phyloP scores from a whole-genome alignment of 2,888 invertebrate species.

The Eilema depressum region DNA sequence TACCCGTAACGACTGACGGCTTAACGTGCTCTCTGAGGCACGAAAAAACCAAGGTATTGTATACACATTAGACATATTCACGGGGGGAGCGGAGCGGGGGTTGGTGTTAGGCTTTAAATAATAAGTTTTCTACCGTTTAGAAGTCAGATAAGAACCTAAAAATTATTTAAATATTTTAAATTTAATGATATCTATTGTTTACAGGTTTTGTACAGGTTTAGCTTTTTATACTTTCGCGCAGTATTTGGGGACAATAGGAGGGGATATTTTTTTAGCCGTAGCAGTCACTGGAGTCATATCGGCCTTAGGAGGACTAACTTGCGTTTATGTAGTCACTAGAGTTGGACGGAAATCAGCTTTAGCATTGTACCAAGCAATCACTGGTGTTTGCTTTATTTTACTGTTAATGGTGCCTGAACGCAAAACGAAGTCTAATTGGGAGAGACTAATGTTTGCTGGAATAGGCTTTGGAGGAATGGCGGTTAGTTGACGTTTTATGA shows the following conservation, averaged over 20 bases:
- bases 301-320: slow-evolving; percentile 84
- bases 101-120: no score
- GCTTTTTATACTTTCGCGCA: slow-evolving; percentile 88
- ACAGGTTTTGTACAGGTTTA: slow-evolving; percentile 87
- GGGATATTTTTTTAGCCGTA: slow-evolving; percentile 85
- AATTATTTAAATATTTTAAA: no score
- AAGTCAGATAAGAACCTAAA: no score
- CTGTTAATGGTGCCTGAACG: slow-evolving; percentile 83
- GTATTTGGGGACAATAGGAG: slow-evolving; percentile 85
- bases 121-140: no score
- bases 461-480: slow-evolving; percentile 89
- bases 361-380: slow-evolving; percentile 77
- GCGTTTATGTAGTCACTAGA: slow-evolving; percentile 80
- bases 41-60: no score
- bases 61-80: no score
- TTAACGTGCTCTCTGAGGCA: no score
- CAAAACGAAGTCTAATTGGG: slow-evolving; percentile 81
- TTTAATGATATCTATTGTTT: slow-evolving; percentile 34
- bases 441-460: slow-evolving; percentile 86
- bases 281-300: slow-evolving; percentile 85
- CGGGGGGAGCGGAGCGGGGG: no score
- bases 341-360: slow-evolving; percentile 84
- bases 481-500: slow-evolving; percentile 71
- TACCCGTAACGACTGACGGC: no score
- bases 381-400: slow-evolving; percentile 80